Base-by-base conservation (phyloP, 2,888 invertebrate species). In the Dryococelus australis region DNA sequence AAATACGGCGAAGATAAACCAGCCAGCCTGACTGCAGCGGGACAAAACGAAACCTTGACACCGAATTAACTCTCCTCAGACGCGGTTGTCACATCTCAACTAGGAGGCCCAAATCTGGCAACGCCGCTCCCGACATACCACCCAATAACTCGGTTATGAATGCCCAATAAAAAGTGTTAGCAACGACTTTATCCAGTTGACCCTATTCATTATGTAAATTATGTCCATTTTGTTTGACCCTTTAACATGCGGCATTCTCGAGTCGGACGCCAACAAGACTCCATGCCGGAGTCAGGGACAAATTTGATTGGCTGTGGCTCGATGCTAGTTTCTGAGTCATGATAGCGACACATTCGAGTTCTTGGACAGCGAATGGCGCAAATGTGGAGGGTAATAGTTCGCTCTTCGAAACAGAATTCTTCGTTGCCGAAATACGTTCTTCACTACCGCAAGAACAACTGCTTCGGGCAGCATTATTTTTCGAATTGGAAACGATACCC, bases 121-220 rank as follows among this genome's bases (percentile, higher is more conserved):
- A 83, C 83, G 35, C 83, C 83, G 83, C 83, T 43, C 35, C 35
- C 83, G 20, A 83, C 83, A 27, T 27, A 27, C 83, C 28, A 27
- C 83, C 83, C 83, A 83, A 35, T 83, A 83, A 83, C 83, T 83
- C 83, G 35, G 83, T 83, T 83, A 83, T 35, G 43, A 83, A 83
- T 13, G 83, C 10, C 83, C 43, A 83, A 83, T 83, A 35, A 35
- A 83, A 83, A 28, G 83, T 83, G 83, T 83, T 83, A 83, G 35
- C 83, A 83, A 83, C n/a, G 83, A 83, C 83, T 83, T 83, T 83
- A 83, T 83, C 83, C 43, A 83, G 13, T 83, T 83, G 83, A 83
- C 83, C 83, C 83, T 28, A 83, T 83, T 83, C 83, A 83, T 83
- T 83, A 83, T 35, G 83, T 83, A 83, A 83, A 83, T 83, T 16